Conservation (phyloP, 2,888 invertebrate species). For the Allophyes oxyacanthae region DNA sequence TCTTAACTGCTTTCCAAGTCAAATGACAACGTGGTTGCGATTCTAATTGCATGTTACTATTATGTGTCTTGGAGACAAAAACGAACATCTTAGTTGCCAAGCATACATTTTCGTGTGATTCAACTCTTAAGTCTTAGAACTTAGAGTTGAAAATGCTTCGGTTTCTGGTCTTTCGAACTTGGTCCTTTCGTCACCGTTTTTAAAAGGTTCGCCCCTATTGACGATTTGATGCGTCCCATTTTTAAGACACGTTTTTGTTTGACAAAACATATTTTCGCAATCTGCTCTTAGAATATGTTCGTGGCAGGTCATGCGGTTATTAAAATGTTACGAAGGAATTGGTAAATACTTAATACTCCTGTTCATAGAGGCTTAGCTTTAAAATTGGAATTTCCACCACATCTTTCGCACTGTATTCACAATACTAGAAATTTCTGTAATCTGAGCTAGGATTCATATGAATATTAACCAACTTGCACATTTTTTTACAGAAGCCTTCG, state of each 20-base stretch:
- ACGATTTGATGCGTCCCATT: conserved; percentile 84
- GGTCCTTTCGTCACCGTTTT: conserved; percentile 62
- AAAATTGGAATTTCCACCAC: too few species aligned
- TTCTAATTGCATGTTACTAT: conserved; percentile 75
- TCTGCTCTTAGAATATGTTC: conserved; percentile 35
- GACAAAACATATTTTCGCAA: conserved; percentile 74
- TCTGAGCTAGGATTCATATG: too few species aligned
- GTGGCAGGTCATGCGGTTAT: conserved; percentile 16
- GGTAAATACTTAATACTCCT: not conserved
- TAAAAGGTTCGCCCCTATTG: conserved; percentile 69
- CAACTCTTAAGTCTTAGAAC: conserved; percentile 16
- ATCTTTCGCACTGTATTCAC: too few species aligned
- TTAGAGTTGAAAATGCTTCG: conserved; percentile 52
- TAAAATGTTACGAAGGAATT: conserved; percentile 18
- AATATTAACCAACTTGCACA: too few species aligned
- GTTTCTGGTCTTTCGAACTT: conserved; percentile 7
- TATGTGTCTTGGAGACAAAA: conserved; percentile 65
- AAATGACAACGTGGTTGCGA: conserved; percentile 76
- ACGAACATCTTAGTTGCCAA: conserved; percentile 47
- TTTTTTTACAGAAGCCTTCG: too few species aligned
- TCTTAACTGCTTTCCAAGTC: conserved; percentile 80
- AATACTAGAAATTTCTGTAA: too few species aligned
- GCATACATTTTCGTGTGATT: conserved; percentile 9
- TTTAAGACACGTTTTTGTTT: conserved; percentile 69
- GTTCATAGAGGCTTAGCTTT: too few species aligned